Evolutionary conservation across 2,888 invertebrate species (phyloP).

Genomic region (Diploptera punctata): DNA sequence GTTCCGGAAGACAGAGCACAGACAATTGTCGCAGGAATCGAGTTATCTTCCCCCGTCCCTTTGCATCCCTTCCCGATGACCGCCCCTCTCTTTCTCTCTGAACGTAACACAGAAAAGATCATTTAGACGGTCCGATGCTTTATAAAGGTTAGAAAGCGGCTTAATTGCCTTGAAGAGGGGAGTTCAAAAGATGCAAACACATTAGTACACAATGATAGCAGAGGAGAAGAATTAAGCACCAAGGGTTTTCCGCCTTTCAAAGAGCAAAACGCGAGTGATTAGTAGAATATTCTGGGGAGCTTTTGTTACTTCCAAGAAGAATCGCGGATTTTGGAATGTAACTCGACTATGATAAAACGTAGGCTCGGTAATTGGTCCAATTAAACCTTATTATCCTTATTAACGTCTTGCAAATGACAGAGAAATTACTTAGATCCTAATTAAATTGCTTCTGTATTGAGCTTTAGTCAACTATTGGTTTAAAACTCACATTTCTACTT

Average conservation of each 20-base stretch:
- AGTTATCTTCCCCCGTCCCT: background rate
- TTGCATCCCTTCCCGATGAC: background rate
- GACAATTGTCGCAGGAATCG: too few species aligned
- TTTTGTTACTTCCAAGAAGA: background rate
- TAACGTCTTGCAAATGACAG: constrained; percentile 3
- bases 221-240: background rate
- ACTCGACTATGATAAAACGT: background rate
- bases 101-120: background rate
- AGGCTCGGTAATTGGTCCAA: background rate
- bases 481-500: too few species aligned
- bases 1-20: too few species aligned
- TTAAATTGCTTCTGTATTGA: too few species aligned
- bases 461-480: too few species aligned
- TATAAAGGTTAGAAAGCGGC: background rate
- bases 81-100: background rate
- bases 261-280: background rate
- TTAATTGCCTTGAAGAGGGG: background rate
- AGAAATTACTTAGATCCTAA: background rate
- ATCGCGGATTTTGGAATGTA: background rate
- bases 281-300: background rate
- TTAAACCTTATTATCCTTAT: background rate
- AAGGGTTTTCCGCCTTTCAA: background rate
- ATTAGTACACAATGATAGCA: constrained; percentile 1
- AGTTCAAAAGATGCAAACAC: constrained; percentile 10
- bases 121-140: background rate